Percentiles rank a stretch among this genome's conserved stretches.
These are phyloP conservation scores for Hypsibius dujardini DNA, from an alignment of 1,140 invertebrate genomes.

Conservation along the genomic window DNA sequence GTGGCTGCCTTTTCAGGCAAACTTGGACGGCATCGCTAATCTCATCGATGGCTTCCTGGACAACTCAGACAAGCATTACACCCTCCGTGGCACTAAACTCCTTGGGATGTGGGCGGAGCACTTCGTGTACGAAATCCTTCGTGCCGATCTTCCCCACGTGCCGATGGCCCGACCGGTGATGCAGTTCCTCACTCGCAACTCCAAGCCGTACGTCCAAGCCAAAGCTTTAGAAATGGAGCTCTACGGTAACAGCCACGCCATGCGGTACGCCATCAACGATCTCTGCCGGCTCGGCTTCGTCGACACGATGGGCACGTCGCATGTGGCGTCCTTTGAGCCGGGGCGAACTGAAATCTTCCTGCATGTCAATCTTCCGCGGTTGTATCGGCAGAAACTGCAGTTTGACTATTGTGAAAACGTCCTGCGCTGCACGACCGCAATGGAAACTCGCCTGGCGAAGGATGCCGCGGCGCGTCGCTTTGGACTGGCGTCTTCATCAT, in stretches of 20 bases:
- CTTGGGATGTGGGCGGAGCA: constrained; percentile 6
- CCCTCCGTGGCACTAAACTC: background rate
- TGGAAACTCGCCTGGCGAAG: too few species aligned
- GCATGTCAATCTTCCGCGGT: background rate
- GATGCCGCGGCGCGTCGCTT: too few species aligned
- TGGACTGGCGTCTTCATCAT: too few species aligned
- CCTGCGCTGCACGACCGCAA: background rate
- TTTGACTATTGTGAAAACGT: background rate
- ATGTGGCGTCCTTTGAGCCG: background rate
- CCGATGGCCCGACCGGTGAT: background rate
- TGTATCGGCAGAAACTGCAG: background rate
- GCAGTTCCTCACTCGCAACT: background rate
- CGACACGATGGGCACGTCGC: constrained; percentile 8
- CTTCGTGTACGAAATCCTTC: background rate
- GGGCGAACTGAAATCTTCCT: constrained; percentile 6
- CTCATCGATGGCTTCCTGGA: background rate
- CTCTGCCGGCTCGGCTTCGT: background rate
- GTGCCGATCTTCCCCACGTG: background rate
- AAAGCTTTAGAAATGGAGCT: constrained; percentile 7
- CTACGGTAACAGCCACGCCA: background rate
- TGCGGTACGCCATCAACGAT: background rate
- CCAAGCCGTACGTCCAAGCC: background rate
- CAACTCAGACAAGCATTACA: background rate
- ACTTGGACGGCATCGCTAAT: background rate
- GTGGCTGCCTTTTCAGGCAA: too few species aligned